Conservation (phyloP, 2,113 vertebrate species). For the Crotalus viridis region DNA sequence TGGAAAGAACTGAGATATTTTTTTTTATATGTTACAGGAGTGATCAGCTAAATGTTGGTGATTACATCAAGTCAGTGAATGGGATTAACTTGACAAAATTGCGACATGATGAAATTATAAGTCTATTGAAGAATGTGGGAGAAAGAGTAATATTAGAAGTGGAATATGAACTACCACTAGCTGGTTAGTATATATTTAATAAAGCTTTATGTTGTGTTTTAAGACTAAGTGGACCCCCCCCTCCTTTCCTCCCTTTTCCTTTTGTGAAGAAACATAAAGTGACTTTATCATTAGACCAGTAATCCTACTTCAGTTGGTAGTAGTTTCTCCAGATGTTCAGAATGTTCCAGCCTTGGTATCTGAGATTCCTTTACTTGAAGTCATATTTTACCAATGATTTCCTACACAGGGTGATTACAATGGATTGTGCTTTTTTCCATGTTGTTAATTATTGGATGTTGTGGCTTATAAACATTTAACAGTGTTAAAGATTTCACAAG, state of each 20-base stretch:
- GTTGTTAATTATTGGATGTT: background rate
- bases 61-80: constrained; percentile 95
- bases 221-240: background rate
- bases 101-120: constrained; percentile 94
- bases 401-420: background rate
- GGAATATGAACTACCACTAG: constrained; percentile 92
- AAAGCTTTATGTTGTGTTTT: rapidly evolving
- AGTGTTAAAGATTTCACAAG: background rate
- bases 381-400: background rate
- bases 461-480: background rate
- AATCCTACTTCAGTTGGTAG: background rate
- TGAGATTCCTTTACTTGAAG: background rate
- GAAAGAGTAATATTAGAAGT: constrained; percentile 96
- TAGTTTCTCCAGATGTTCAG: background rate
- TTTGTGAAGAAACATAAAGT: background rate
- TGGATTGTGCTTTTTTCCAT: background rate
- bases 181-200: constrained; percentile 75
- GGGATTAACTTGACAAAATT: constrained; percentile 94
- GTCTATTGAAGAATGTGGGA: constrained; percentile 93
- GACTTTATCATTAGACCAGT: background rate
- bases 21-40: constrained; percentile 73
- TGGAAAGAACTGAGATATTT: rapidly evolving
- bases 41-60: constrained; percentile 92
- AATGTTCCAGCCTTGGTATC: background rate
- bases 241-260: background rate